These are phyloP conservation scores for Pristionchus japonicus DNA, from an alignment of 2,888 invertebrate genomes.

Conservation along the genomic window DNA sequence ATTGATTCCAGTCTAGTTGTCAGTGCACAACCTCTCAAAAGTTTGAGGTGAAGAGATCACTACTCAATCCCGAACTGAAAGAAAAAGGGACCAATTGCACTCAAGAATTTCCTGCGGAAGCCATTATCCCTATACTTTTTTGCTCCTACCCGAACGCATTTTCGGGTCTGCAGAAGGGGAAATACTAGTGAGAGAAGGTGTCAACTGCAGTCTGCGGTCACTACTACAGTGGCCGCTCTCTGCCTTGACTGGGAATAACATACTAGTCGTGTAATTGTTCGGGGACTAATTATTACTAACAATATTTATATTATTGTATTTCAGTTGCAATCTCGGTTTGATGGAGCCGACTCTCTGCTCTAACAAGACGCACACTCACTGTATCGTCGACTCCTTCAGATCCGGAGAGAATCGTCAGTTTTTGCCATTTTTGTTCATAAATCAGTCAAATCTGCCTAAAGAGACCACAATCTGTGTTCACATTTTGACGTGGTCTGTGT, in stretches of 20 bases:
- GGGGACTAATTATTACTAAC: no score
- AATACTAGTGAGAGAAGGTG: background rate
- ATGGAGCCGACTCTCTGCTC: background rate
- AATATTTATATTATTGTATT: no score
- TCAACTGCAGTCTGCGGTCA: background rate
- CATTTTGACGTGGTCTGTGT: no score
- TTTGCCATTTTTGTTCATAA: no score
- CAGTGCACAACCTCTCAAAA: background rate
- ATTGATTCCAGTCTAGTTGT: no score
- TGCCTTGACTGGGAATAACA: background rate
- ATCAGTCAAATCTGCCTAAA: no score
- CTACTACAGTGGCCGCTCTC: background rate
- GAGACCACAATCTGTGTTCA: background rate
- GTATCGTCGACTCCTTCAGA: constrained; percentile 40
- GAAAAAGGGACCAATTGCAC: background rate
- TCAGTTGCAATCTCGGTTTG: constrained; percentile 13
- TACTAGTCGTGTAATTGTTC: background rate
- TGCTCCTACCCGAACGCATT: background rate
- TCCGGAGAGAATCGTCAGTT: constrained; percentile 7
- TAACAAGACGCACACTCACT: constrained; percentile 39
- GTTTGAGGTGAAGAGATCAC: background rate
- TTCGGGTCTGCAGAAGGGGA: background rate
- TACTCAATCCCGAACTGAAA: background rate
- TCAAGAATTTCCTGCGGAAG: background rate
- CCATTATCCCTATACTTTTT: background rate